Evolutionary conservation across 2,113 vertebrate genomes (phyloP).

Genomic region (Naja naja): DNA sequence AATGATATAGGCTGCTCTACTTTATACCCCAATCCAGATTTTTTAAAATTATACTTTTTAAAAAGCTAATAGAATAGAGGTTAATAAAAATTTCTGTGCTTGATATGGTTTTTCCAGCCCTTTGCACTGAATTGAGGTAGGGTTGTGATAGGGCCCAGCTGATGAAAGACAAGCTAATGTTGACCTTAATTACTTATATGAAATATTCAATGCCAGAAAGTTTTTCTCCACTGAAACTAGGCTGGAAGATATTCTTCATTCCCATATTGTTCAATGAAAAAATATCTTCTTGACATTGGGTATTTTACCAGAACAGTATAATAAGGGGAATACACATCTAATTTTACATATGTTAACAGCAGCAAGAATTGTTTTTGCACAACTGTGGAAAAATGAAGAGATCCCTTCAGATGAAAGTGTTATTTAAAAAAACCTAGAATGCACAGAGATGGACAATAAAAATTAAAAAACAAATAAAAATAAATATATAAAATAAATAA

Average conservation of each 20-base stretch:
- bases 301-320: too few relatives aligned
- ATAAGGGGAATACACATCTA: too few relatives aligned
- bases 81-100: slow-evolving; percentile 47
- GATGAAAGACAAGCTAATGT: slow-evolving; percentile 61
- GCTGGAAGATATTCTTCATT: neutral
- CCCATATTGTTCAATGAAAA: slow-evolving; percentile 32
- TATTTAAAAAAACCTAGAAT: too few relatives aligned
- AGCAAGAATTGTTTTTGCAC: too few relatives aligned
- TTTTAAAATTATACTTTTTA: slow-evolving; percentile 24
- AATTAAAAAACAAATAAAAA: too few relatives aligned
- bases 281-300: slow-evolving; percentile 37
- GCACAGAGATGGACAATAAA: too few relatives aligned
- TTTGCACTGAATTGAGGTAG: slow-evolving; percentile 50
- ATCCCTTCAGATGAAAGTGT: too few relatives aligned
- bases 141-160: slow-evolving; percentile 44
- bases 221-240: neutral
- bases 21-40: slow-evolving; percentile 1
- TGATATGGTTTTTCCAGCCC: slow-evolving; percentile 37
- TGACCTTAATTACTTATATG: slow-evolving; percentile 42
- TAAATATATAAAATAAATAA: too few relatives aligned
- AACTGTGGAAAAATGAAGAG: too few relatives aligned
- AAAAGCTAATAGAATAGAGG: slow-evolving; percentile 41
- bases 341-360: too few relatives aligned
- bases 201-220: neutral
- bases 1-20: neutral